phyloP scores from a whole-genome alignment of 2,113 vertebrate genomes.

The Tupaia chinensis region DNA sequence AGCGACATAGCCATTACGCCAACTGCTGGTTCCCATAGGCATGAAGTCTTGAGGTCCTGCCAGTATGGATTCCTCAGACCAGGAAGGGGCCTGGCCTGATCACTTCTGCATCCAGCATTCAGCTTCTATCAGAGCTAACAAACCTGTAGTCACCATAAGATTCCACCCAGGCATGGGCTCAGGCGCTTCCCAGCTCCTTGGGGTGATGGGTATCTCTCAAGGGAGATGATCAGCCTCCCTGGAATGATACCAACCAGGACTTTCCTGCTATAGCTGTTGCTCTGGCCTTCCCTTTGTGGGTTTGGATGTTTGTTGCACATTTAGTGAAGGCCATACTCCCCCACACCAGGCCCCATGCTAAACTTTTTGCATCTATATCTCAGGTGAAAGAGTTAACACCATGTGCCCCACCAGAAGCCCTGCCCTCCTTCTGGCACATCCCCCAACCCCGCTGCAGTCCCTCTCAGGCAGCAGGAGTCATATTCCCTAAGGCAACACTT shows the following conservation, averaged over 20 bases:
- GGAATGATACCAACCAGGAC: conserved; percentile 46
- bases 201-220: neutral
- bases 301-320: neutral
- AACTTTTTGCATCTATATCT: neutral
- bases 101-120: neutral
- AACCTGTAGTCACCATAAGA: neutral
- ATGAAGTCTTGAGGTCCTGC: too few species aligned
- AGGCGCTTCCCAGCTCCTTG: neutral
- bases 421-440: conserved; percentile 36
- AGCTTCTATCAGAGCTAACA: neutral
- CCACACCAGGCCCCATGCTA: neutral
- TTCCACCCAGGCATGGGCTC: neutral
- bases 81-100: neutral
- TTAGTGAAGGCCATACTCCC: neutral
- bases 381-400: conserved; percentile 69
- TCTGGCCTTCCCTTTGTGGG: neutral
- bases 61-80: neutral
- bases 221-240: conserved; percentile 27
- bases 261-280: conserved; percentile 50
- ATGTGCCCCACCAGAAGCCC: conserved; percentile 53
- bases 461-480: conserved; percentile 62
- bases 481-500: conserved; percentile 70
- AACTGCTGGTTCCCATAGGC: too few species aligned
- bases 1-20: too few species aligned
- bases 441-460: neutral